These are phyloP conservation scores for Urosaurus nigricauda DNA, from an alignment of 2,797 vertebrate genomes.

Conservation along the genomic window DNA sequence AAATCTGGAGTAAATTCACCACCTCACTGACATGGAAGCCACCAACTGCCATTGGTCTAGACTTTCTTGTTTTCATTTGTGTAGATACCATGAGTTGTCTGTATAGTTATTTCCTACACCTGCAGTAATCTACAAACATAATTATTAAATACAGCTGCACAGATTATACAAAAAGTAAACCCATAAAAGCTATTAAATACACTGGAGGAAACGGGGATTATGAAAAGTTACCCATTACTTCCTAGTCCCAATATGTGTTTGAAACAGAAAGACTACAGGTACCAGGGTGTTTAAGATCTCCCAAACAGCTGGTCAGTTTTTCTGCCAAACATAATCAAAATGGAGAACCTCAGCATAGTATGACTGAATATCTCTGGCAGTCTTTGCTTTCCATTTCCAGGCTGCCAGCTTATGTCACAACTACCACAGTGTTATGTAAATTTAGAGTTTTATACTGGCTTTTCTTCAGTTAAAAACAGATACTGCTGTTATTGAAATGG, in stretches of 20 bases:
- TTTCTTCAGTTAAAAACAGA: slow-evolving; percentile 74
- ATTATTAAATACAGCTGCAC: slow-evolving; percentile 58
- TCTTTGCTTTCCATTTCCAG: slow-evolving; percentile 54
- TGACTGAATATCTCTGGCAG: slow-evolving; percentile 68
- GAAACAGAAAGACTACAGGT: slow-evolving; percentile 17
- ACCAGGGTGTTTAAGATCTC: slow-evolving; percentile 41
- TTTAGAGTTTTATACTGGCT: slow-evolving; percentile 72
- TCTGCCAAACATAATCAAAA: slow-evolving; percentile 58
- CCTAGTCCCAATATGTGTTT: not conserved
- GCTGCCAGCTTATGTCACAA: slow-evolving; percentile 69
- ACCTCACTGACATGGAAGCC: too few species aligned
- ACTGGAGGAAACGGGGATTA: slow-evolving; percentile 24
- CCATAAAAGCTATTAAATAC: slow-evolving; percentile 21
- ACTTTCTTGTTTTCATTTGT: not conserved
- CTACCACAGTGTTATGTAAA: slow-evolving; percentile 74
- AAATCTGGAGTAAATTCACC: too few species aligned
- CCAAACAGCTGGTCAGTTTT: slow-evolving; percentile 53
- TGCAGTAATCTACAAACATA: slow-evolving; percentile 34
- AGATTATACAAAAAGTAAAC: slow-evolving; percentile 46
- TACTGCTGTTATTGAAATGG: slow-evolving; percentile 70
- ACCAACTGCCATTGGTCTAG: not conserved
- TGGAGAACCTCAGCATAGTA: slow-evolving; percentile 61
- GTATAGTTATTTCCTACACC: not conserved
- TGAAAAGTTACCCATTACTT: slow-evolving; percentile 21
- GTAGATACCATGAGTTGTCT: slow-evolving; percentile 35